Conservation (phyloP, 2,113 vertebrate genomes). For the Pedetes capensis region DNA sequence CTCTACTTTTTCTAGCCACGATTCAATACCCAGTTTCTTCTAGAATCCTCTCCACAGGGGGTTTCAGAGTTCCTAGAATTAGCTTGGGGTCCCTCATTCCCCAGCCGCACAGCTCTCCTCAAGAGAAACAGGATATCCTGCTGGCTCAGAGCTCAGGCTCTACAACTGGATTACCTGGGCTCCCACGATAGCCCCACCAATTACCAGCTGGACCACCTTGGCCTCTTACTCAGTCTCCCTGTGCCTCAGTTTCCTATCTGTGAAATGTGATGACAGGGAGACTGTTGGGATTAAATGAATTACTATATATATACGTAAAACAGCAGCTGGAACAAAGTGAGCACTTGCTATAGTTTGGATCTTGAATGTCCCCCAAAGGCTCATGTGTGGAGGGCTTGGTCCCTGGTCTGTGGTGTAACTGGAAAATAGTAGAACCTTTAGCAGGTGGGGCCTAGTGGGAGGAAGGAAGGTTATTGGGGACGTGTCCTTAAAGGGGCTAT, state of each 20-base stretch:
- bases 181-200: background rate
- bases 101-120: background rate
- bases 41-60: background rate
- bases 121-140: background rate
- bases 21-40: background rate
- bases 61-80: background rate
- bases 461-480: background rate
- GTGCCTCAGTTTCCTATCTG: background rate
- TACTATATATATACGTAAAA: rapidly evolving
- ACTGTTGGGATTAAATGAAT: background rate
- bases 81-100: too few relatives aligned
- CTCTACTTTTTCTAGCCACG: background rate
- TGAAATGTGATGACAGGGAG: background rate
- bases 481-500: background rate
- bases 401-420: too few relatives aligned
- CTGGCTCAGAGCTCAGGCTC: background rate
- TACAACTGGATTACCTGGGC: background rate
- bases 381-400: too few relatives aligned
- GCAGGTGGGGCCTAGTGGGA: background rate
- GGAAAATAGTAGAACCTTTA: background rate
- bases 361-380: background rate
- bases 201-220: too few relatives aligned
- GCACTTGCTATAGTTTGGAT: background rate
- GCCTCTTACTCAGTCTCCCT: background rate
- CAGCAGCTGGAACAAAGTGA: background rate